phyloP scores from a whole-genome alignment of 1,140 invertebrate genomes.

The Ylistrum balloti region DNA sequence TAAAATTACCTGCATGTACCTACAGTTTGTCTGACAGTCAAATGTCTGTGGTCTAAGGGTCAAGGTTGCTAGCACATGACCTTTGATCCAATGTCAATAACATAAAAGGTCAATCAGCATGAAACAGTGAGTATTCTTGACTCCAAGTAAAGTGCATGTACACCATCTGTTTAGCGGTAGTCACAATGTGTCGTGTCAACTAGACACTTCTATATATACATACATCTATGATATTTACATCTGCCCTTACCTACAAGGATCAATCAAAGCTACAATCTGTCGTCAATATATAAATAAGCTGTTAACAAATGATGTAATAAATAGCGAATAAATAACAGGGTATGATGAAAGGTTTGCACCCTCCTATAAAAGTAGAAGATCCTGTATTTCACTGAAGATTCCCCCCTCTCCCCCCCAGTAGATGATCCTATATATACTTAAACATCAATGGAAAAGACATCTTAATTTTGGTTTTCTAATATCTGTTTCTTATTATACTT shows the following conservation, averaged over 20 bases:
- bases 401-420: too few relatives aligned
- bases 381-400: too few relatives aligned
- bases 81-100: neutral
- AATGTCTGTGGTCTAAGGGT: too few relatives aligned
- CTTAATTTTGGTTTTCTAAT: too few relatives aligned
- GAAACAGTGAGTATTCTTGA: slow-evolving; percentile 25
- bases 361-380: neutral
- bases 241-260: neutral
- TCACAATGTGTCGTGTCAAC: neutral
- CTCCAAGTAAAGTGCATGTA: neutral
- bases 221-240: neutral
- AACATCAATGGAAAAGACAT: too few relatives aligned
- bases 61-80: neutral
- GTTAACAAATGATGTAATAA: slow-evolving; percentile 9
- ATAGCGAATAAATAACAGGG: slow-evolving; percentile 24
- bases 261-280: neutral
- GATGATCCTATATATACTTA: too few relatives aligned
- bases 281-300: neutral
- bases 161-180: neutral
- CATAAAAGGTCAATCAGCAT: neutral
- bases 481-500: too few relatives aligned
- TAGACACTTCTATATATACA: neutral
- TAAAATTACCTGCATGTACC: too few relatives aligned
- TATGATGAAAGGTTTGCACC: neutral
- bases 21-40: too few relatives aligned